Percentiles rank a stretch among this genome's conserved stretches.
Evolutionary conservation across 2,113 vertebrate species (phyloP).

Genomic region (Solea solea): DNA sequence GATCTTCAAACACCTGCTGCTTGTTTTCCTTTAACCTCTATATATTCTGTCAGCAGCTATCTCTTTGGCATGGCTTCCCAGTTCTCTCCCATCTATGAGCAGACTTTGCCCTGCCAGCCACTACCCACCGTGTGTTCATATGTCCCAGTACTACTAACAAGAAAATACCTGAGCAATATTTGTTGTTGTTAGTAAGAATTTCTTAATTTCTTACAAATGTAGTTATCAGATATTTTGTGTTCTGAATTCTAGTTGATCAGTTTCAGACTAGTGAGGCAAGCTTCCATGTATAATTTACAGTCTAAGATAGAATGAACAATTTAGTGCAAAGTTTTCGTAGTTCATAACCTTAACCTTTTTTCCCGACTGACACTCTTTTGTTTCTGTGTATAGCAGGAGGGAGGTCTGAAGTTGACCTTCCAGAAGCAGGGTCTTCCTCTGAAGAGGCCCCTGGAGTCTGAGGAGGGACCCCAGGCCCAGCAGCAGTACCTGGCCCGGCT

Average conservation of each 20-base stretch:
- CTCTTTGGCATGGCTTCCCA: constrained; percentile 58
- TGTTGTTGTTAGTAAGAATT: constrained; percentile 11
- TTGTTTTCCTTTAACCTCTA: constrained; percentile 25
- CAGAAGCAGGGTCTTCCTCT: constrained; percentile 95
- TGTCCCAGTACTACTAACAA: constrained; percentile 56
- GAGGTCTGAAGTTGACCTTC: constrained; percentile 98
- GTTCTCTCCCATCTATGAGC: constrained; percentile 23
- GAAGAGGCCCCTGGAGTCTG: constrained; percentile 90
- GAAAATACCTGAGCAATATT: constrained; percentile 10
- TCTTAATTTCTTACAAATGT: not conserved
- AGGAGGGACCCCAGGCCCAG: constrained; percentile 89
- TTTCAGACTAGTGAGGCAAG: not conserved
- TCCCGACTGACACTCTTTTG: constrained; percentile 14
- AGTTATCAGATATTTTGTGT: not conserved
- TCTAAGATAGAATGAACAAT: not conserved
- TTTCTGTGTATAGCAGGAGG: constrained; percentile 86
- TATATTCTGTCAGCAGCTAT: constrained; percentile 44
- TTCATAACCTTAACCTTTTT: not conserved
- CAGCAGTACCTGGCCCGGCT: constrained; percentile 94
- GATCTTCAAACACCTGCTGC: constrained; percentile 31
- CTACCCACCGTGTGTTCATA: constrained; percentile 50
- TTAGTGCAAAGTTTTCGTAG: not conserved
- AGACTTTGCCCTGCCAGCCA: constrained; percentile 35
- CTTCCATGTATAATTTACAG: not conserved
- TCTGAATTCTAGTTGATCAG: not conserved